Conservation (phyloP, 2,888 invertebrate genomes). For the Phasia obesa region DNA sequence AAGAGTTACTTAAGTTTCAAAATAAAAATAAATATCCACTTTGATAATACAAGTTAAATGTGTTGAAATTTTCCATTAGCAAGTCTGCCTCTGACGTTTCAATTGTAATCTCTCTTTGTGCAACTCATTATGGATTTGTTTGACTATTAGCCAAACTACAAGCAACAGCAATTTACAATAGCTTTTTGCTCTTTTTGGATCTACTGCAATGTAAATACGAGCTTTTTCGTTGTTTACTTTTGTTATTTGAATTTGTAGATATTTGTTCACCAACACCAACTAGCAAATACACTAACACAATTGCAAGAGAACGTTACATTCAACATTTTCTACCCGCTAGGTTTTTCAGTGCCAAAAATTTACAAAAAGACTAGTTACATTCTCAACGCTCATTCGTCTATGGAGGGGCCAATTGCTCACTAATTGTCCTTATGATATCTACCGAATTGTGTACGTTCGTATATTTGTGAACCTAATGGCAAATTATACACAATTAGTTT, state of each 20-base stretch:
- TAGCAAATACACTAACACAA: background rate
- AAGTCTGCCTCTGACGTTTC: background rate
- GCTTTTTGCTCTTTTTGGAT: slow-evolving; percentile 43
- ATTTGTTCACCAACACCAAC: background rate
- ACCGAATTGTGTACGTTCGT: too few relatives aligned
- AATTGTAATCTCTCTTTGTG: background rate
- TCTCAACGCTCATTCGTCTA: too few relatives aligned
- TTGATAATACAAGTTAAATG: too few relatives aligned
- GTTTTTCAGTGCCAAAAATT: too few relatives aligned
- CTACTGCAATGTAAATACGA: slow-evolving; percentile 36
- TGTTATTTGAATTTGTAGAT: background rate
- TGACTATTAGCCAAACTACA: slow-evolving; percentile 1
- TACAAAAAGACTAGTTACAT: background rate
- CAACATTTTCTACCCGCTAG: background rate
- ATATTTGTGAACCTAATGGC: too few relatives aligned
- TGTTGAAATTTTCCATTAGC: background rate
- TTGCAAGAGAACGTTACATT: background rate
- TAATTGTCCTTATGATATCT: too few relatives aligned
- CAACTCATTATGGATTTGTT: background rate
- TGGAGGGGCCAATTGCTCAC: too few relatives aligned
- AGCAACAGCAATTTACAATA: slow-evolving; percentile 43
- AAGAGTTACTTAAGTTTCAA: too few relatives aligned
- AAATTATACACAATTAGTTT: too few relatives aligned
- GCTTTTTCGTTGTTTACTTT: slow-evolving; percentile 36
- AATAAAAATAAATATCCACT: too few relatives aligned